Evolutionary conservation across 1,140 invertebrate genomes (phyloP), one percentile per base, ranked within the genome.

Genomic region (Cotesia vestalis): DNA sequence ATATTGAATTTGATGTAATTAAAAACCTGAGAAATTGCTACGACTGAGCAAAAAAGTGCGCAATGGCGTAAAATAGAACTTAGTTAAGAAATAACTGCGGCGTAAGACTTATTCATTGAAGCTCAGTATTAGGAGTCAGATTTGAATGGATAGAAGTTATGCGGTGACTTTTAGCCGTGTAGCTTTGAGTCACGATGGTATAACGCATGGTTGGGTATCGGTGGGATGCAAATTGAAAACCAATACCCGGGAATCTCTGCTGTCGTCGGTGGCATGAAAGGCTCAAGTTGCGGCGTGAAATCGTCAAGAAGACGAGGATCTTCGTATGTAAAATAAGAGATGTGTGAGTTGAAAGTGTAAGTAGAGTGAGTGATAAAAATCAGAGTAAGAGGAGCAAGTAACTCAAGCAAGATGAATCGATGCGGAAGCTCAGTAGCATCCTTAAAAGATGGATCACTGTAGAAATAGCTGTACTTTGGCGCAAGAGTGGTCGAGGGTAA

Each of bases 171-270:
- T 59, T 11, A 20, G 17, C 57, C 36, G n/a, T 9, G n/a, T 51
- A 55, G 66, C 66, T 53, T 55, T 35, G 20, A 20, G 5, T 53
- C 53, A 20, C 34, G 66, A 9, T 51, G 4, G 34, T 77, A 80
- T 78, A 77, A 78, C 77, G 75, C 78, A 79, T 78, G 73, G 35
- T 6, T 68, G n/a, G 69, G 72, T 76, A 79, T 80, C 72, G 78
- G 73, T 62, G 73, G 74, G 75, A 80, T 79, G 78, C 77, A 81
- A 81, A 81, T 81, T 79, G 77, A 81, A 81, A 80, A 79, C 79
- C 80, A 79, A 81, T 80, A 80, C 74, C 69, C 8, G 60, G 11
- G 14, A 9, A 17, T 55, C 67, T 51, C 52, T 36, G 35, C 67
- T 8, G 3, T 11, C 35, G 14, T 12, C 35, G 38, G 35, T 14